Evolutionary conservation across 1,140 invertebrate genomes (phyloP), one percentile per base, ranked within the genome.

Genomic region (Cephus cinctus): DNA sequence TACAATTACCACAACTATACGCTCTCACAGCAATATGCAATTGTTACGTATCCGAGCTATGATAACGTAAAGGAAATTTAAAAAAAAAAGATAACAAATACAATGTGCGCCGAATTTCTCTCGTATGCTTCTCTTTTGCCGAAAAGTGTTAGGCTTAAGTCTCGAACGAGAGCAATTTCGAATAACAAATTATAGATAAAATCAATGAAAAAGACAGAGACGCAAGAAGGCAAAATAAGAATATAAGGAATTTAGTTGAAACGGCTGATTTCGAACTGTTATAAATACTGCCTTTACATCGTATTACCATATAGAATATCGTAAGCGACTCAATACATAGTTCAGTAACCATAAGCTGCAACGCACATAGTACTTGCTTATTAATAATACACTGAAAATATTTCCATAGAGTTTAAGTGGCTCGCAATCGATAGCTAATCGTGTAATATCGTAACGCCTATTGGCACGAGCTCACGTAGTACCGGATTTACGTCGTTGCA

Each of bases 241-340:
- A 47, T 32, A 41, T 47, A 45, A 47, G 14, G 22, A 34, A 32
- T 16, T 39, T 31, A 36, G 27, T 3, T 38, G 36, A 9, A 16
- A 45, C 9, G 27, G 19, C 6, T n/a, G 44, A 40, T 51, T 16
- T 21, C 35, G 35, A 35, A 27, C 40, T 51, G 38, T 43, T 46
- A 39, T 43, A 43, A 57, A 52, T 51, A 49, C 27, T 55, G 39
- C 32, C n/a, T 57, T 55, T 46, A 46, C 44, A 48, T 47, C 8
- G 31, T 46, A 40, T 51, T 56, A 19, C 14, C 18, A 43, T 20
- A 19, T 27, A 36, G 45, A 40, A 48, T 38, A 40, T 23, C n/a
- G n/a, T 38, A 48, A 41, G 14, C 44, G 18, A 49, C 14, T 47
- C 14, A 39, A 52, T 52, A 52, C 20, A 19, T 36, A 34, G 11